Evolutionary conservation across 1,140 invertebrate species (phyloP).

Genomic region (Ectropis grisescens): DNA sequence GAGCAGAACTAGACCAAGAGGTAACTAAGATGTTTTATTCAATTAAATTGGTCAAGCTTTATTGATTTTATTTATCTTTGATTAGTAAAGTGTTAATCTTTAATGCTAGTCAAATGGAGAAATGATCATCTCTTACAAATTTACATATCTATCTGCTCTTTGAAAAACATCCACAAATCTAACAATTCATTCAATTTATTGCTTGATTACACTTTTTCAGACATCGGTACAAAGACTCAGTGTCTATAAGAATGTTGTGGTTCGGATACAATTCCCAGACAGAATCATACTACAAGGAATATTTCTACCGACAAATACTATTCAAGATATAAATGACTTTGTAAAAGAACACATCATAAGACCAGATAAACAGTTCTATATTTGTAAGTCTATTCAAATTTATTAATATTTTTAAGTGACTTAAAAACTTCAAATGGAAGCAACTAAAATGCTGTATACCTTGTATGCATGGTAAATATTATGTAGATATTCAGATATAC

Average conservation of each 20-base stretch:
- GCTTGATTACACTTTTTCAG: conserved; percentile 25
- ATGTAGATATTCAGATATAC: no score
- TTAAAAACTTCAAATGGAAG: no score
- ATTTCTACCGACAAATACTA: conserved; percentile 79
- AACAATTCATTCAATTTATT: no score
- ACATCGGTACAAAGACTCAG: conserved; percentile 70
- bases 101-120: no score
- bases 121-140: no score
- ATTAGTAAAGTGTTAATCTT: not conserved
- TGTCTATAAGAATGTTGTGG: conserved; percentile 79
- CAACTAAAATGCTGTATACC: no score
- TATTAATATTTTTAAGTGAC: no score
- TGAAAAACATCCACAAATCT: no score
- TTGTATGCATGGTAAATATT: no score
- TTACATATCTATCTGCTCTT: no score
- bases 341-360: conserved; percentile 76
- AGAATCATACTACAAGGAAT: conserved; percentile 83
- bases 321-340: conserved; percentile 78
- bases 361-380: conserved; percentile 74
- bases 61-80: not conserved
- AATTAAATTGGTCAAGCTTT: not conserved
- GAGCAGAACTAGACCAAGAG: conserved; percentile 74
- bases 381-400: conserved; percentile 79
- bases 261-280: conserved; percentile 87
- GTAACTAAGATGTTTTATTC: conserved; percentile 20